phyloP scores from a whole-genome alignment of 2,888 invertebrate genomes.

The Conistra vaccinii region DNA sequence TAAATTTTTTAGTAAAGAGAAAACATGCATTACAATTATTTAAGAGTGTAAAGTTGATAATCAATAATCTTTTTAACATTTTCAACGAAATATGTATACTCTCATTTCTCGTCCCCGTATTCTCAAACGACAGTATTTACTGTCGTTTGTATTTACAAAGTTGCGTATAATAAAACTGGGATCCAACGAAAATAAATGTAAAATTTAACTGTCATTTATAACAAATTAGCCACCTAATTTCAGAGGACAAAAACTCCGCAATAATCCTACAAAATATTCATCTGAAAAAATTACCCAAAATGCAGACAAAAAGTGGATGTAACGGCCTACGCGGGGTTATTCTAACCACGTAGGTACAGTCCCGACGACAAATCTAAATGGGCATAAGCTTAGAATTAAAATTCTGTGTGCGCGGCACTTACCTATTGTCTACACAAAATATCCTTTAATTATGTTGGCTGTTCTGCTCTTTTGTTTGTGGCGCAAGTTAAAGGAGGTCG shows the following conservation, averaged over 20 bases:
- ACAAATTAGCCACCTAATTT: constrained; percentile 14
- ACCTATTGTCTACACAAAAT: constrained; percentile 88
- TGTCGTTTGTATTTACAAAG: not conserved
- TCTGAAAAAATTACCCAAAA: constrained; percentile 44
- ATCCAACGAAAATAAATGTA: too few species aligned
- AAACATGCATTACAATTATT: too few species aligned
- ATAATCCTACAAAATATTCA: constrained; percentile 44
- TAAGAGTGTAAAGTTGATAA: not conserved
- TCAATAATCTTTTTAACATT: not conserved
- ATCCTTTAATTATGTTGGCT: constrained; percentile 85
- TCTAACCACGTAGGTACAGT: constrained; percentile 75
- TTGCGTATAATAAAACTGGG: too few species aligned
- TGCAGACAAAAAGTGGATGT: constrained; percentile 50
- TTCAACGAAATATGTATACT: not conserved
- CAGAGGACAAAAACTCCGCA: constrained; percentile 20
- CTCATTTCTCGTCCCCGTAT: too few species aligned
- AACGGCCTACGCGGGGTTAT: constrained; percentile 64
- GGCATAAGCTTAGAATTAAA: constrained; percentile 84
- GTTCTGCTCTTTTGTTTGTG: constrained; percentile 72
- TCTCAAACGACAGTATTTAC: not conserved
- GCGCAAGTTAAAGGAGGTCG: constrained; percentile 50
- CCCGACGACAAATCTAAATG: constrained; percentile 84
- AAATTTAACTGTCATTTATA: not conserved
- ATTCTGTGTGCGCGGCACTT: constrained; percentile 84
- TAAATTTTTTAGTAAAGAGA: not conserved